Conservation (phyloP, 2,888 invertebrate genomes). For the Tipula confusa region DNA sequence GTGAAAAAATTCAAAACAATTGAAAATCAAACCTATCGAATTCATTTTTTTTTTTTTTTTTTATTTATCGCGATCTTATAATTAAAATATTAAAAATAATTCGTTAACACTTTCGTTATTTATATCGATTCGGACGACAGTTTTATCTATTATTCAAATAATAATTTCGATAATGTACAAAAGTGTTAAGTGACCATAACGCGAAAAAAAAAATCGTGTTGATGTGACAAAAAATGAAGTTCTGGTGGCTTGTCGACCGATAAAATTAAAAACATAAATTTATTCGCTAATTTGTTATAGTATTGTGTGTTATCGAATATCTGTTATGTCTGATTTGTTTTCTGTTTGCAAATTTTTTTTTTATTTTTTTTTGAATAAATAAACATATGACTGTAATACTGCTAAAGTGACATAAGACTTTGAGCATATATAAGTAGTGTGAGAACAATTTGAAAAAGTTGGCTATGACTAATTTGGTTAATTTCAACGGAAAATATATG, state of each 20-base stretch:
- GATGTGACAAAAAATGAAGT: background rate
- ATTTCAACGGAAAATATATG: too few relatives aligned
- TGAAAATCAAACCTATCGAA: background rate
- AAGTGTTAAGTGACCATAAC: background rate
- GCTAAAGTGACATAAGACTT: background rate
- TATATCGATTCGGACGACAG: too few relatives aligned
- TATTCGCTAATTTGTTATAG: background rate
- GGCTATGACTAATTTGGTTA: too few relatives aligned
- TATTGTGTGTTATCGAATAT: background rate
- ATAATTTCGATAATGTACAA: background rate
- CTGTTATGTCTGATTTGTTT: background rate
- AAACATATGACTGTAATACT: background rate
- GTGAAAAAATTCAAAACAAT: background rate
- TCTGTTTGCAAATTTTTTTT: background rate
- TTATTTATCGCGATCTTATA: background rate
- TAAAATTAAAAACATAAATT: constrained; percentile 7
- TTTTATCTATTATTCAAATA: too few relatives aligned
- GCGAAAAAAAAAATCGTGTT: background rate
- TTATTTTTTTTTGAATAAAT: background rate
- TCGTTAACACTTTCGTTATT: constrained; percentile 1
- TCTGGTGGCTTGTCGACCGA: background rate
- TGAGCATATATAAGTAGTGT: background rate
- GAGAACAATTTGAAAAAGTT: too few relatives aligned
- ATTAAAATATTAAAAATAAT: background rate
- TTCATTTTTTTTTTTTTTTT: too few relatives aligned